Evolutionary conservation across 2,797 vertebrate species (phyloP).

Genomic region (Melanotaenia maccullochi): DNA sequence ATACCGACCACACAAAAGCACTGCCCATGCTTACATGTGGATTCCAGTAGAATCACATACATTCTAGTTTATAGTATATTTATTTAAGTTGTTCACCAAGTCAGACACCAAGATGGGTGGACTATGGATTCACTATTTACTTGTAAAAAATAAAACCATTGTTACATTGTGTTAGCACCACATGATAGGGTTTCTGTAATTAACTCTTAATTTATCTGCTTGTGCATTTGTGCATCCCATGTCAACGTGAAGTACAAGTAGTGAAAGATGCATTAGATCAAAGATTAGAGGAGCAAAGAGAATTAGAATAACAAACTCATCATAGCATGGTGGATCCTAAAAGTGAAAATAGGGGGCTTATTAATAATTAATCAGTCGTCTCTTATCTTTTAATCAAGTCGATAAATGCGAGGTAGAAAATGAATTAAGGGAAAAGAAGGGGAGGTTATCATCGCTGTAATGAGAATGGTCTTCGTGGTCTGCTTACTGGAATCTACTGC

Average conservation of each 20-base stretch:
- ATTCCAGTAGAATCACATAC: slow-evolving; percentile 15
- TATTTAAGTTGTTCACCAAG: slow-evolving; percentile 1
- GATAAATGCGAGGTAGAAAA: slow-evolving; percentile 67
- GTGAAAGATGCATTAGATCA: slow-evolving; percentile 43
- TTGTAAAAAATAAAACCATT: not conserved
- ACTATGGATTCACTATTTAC: not conserved
- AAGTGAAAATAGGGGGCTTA: slow-evolving; percentile 53
- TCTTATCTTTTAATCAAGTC: slow-evolving; percentile 79
- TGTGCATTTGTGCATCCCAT: slow-evolving; percentile 16
- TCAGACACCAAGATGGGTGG: slow-evolving; percentile 26
- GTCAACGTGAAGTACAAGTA: slow-evolving; percentile 29
- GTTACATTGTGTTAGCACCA: slow-evolving; percentile 11
- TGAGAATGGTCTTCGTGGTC: slow-evolving; percentile 60
- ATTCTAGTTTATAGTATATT: not conserved
- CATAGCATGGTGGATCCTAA: slow-evolving; percentile 38
- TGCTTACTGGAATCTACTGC: slow-evolving; percentile 44
- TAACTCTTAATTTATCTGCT: slow-evolving; percentile 65
- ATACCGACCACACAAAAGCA: slow-evolving; percentile 1
- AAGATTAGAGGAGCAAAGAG: slow-evolving; percentile 40
- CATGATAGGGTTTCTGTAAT: slow-evolving; percentile 56
- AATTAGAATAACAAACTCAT: slow-evolving; percentile 41
- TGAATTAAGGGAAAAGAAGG: slow-evolving; percentile 50
- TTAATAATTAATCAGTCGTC: slow-evolving; percentile 74
- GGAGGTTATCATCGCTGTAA: slow-evolving; percentile 42
- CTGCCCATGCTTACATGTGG: slow-evolving; percentile 28